Base-by-base conservation (phyloP, 2,888 invertebrate species). In the Agapostemon virescens region DNA sequence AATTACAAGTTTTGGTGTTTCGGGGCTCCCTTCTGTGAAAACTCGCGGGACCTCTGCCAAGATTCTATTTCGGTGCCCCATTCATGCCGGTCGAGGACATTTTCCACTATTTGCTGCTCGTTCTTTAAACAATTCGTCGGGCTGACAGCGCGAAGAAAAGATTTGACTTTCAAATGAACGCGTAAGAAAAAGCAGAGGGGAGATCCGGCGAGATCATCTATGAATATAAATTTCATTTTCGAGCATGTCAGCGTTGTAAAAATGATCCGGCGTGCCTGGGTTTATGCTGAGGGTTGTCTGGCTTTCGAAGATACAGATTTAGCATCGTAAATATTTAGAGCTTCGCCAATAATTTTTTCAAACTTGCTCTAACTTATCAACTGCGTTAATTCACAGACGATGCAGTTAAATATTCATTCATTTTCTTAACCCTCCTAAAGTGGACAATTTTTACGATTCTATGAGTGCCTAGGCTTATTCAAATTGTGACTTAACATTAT, bases 21-120 rank as follows among this genome's bases (percentile, higher is more conserved):
- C 64, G 36, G 11, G 42, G 33, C 52, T 66, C 30, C 42, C 45
- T 49, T 23, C 40, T 15, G 26, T 15, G 68, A 69, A 69, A 75
- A 45, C 61, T 71, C 58, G 45, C 30, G 45, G 20, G 20, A 6
- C 30, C 70, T 11, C 11, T 63, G 82, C 79, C 83, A 83, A 83
- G 77, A 80, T 77, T 84, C 84, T 84, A 84, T 83, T 84, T 80
- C 63, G 67, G 75, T 40, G 36, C 15, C 66, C 79, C 74, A 83
- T 82, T 83, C 77, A 79, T 67, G 68, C 71, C 30, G 38, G 68
- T 38, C 71, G 63, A 36, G 55, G 70, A 49, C 70, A 73, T 80
- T 74, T 79, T 66, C 74, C 74, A 71, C 52, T 69, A 33, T 67
- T 68, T 66, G 77, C 66, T 30, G 66, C 61, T 74, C 63, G 73